Percentiles rank a stretch among this genome's conserved stretches.
phyloP scores from a whole-genome alignment of 1,140 invertebrate genomes.

The Diorhabda sublineata region DNA sequence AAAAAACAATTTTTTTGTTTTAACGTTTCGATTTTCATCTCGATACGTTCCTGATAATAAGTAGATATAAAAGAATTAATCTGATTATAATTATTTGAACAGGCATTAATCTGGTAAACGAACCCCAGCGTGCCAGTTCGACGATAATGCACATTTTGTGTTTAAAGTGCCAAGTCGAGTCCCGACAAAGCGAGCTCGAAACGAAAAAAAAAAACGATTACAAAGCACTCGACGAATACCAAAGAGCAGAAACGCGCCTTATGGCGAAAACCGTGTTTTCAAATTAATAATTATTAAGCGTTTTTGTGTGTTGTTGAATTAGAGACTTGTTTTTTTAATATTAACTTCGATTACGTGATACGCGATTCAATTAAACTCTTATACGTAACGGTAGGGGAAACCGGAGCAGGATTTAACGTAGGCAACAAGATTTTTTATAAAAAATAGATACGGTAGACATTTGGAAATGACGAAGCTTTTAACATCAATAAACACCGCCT shows the following conservation, averaged over 20 bases:
- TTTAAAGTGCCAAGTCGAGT: conserved; percentile 11
- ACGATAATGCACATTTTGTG: conserved; percentile 15
- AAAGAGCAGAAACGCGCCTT: conserved; percentile 3
- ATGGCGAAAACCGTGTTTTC: conserved; percentile 13
- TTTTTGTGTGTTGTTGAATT: conserved; percentile 6
- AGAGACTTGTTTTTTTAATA: not conserved
- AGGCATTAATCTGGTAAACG: not conserved
- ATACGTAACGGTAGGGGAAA: not conserved
- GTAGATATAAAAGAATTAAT: no score
- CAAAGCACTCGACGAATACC: conserved; percentile 10
- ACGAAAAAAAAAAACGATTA: conserved; percentile 14
- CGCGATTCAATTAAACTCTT: not conserved
- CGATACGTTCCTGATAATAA: no score
- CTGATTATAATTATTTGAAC: no score
- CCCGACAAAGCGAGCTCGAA: conserved; percentile 14
- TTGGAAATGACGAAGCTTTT: no score
- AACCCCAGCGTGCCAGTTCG: not conserved
- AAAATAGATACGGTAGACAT: no score
- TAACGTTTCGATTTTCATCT: no score
- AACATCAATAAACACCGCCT: no score
- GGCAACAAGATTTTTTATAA: no score
- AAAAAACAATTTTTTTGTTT: no score
- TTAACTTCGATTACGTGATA: not conserved
- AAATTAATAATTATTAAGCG: conserved; percentile 16
- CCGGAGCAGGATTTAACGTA: no score